Evolutionary conservation across 2,888 invertebrate genomes (phyloP).

Genomic region (Phasia obesa): DNA sequence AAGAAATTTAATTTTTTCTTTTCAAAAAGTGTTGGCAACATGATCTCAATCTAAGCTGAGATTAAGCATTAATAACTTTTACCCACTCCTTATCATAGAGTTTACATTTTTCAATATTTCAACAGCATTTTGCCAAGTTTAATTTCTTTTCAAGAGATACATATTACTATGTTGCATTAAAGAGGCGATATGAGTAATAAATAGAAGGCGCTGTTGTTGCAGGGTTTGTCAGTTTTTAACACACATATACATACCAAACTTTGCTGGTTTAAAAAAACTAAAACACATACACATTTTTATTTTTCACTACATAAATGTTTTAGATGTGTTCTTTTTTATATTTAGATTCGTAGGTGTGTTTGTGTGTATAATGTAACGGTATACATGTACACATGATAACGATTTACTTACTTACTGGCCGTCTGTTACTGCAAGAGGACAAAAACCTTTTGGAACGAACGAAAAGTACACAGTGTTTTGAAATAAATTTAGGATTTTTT

Average conservation of each 20-base stretch:
- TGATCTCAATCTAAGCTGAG: too few species aligned
- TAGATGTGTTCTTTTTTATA: background rate
- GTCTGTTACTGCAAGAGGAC: conserved; percentile 66
- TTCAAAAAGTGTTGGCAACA: too few species aligned
- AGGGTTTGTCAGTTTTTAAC: conserved; percentile 48
- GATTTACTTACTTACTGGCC: conserved; percentile 57
- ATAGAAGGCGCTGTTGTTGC: conserved; percentile 6
- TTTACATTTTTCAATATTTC: too few species aligned
- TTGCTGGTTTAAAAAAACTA: conserved; percentile 5
- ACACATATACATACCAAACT: conserved; percentile 46
- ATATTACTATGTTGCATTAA: too few species aligned
- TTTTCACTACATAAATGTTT: background rate
- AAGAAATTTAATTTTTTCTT: too few species aligned
- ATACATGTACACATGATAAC: conserved; percentile 27
- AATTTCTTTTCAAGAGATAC: too few species aligned
- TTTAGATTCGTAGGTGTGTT: background rate
- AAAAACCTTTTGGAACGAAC: conserved; percentile 58
- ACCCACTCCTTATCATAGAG: too few species aligned
- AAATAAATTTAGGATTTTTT: conserved; percentile 5
- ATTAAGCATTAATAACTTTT: too few species aligned
- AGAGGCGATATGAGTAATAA: conserved; percentile 20
- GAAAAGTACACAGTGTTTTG: conserved; percentile 18
- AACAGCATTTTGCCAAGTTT: too few species aligned
- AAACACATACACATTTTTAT: conserved; percentile 2
- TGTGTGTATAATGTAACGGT: conserved; percentile 16